Percentiles rank a stretch among this genome's conserved stretches.
phyloP scores from a whole-genome alignment of 2,888 invertebrate species.

The Hipparchia sbordonii region DNA sequence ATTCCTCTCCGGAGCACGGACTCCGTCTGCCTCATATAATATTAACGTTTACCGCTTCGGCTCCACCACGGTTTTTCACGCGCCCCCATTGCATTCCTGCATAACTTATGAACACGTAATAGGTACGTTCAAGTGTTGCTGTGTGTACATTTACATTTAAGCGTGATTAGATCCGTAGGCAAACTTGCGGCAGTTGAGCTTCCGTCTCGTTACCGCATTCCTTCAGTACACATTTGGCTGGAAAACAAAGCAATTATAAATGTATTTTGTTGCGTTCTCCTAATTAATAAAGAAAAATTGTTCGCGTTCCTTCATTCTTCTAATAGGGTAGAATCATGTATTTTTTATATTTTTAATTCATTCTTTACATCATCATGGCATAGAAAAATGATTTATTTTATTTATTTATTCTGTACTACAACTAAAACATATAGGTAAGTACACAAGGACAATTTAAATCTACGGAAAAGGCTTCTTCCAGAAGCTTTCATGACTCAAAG shows the following conservation, averaged over 20 bases:
- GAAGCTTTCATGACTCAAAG: no score
- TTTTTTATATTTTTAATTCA: not conserved
- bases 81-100: conserved; percentile 66
- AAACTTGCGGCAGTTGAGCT: conserved; percentile 33
- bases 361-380: not conserved
- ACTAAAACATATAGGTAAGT: no score
- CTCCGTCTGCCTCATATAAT: conserved; percentile 72
- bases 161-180: conserved; percentile 54
- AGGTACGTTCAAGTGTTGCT: conserved; percentile 66
- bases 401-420: no score
- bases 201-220: conserved; percentile 24
- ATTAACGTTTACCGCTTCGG: conserved; percentile 65
- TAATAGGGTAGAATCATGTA: no score
- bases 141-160: conserved; percentile 67
- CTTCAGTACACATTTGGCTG: conserved; percentile 9
- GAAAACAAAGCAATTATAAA: conserved; percentile 9
- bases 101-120: conserved; percentile 78
- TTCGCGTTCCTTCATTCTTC: not conserved
- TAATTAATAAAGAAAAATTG: not conserved
- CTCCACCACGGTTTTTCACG: conserved; percentile 72
- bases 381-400: no score
- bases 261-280: not conserved
- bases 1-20: conserved; percentile 56
- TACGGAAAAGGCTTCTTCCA: no score
- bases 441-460: no score